Evolutionary conservation across 1,140 invertebrate species (phyloP).

Genomic region (Whitmania pigra): DNA sequence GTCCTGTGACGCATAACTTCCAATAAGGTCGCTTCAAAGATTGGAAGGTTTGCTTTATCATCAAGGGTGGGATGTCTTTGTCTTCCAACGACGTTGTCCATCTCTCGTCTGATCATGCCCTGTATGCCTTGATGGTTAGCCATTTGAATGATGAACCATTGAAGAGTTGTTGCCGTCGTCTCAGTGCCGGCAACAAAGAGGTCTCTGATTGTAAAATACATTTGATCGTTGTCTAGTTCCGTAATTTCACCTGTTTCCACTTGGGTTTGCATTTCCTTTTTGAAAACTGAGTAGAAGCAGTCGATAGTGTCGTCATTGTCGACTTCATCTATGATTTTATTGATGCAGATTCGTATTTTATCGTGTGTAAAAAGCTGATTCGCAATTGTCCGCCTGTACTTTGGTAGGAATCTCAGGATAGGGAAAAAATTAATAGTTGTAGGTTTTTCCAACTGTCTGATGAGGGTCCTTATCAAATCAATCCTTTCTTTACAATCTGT

Average conservation of each 20-base stretch:
- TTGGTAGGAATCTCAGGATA: slow-evolving; percentile 18
- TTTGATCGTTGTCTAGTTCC: slow-evolving; percentile 18
- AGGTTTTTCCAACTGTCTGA: slow-evolving; percentile 1
- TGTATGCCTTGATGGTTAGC: slow-evolving; percentile 39
- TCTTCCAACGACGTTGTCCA: slow-evolving; percentile 32
- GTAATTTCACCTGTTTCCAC: neutral
- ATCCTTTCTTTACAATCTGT: neutral
- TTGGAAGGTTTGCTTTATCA: slow-evolving; percentile 30
- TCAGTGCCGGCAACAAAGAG: slow-evolving; percentile 37
- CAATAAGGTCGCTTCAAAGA: slow-evolving; percentile 32
- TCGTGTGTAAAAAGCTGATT: neutral
- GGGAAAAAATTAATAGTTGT: slow-evolving; percentile 17
- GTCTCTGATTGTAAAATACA: slow-evolving; percentile 27
- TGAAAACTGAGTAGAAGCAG: neutral
- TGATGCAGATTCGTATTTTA: neutral
- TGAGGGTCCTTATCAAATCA: neutral
- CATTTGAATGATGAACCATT: slow-evolving; percentile 36
- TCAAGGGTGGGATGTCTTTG: slow-evolving; percentile 28
- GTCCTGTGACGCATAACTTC: slow-evolving; percentile 32
- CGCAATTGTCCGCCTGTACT: neutral
- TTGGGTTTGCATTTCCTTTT: slow-evolving; percentile 13
- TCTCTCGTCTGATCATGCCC: slow-evolving; percentile 32
- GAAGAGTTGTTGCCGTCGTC: slow-evolving; percentile 36
- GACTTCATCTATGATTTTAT: too few species aligned
- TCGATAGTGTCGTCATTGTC: neutral